A percentile compares a stretch with the other conserved stretches of the same genome.
These are phyloP conservation scores for Australoheros scitulus DNA, from an alignment of 2,113 vertebrate species.

Conservation along the genomic window DNA sequence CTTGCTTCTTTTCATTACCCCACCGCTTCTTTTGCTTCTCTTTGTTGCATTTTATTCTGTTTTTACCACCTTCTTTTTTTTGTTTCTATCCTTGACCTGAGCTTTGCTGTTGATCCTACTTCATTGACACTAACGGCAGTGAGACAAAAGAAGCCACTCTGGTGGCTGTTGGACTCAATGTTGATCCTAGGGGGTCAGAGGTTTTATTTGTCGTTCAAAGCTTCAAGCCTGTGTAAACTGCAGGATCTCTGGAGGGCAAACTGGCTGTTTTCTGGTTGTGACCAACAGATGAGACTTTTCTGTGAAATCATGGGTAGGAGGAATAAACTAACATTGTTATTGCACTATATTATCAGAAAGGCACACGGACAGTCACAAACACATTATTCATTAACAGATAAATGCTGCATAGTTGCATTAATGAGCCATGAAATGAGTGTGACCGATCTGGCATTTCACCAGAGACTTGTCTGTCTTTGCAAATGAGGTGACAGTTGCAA, in stretches of 20 bases:
- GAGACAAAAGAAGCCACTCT: not conserved
- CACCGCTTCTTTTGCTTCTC: not conserved
- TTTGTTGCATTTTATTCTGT: not conserved
- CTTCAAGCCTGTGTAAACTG: slow-evolving; percentile 24
- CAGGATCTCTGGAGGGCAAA: not conserved
- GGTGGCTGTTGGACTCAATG: slow-evolving; percentile 10
- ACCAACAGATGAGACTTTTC: not conserved
- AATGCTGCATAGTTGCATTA: slow-evolving; percentile 57
- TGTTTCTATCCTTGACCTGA: slow-evolving; percentile 3
- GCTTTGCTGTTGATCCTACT: slow-evolving; percentile 8
- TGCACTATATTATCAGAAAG: slow-evolving; percentile 1
- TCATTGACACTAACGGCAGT: not conserved
- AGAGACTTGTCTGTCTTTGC: slow-evolving; percentile 57
- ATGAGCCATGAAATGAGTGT: slow-evolving; percentile 66
- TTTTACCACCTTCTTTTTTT: not conserved
- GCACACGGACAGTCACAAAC: not conserved
- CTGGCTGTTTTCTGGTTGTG: not conserved
- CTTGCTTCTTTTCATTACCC: slow-evolving; percentile 14
- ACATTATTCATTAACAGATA: slow-evolving; percentile 43
- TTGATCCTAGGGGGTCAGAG: slow-evolving; percentile 20
- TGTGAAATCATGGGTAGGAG: not conserved
- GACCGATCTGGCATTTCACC: slow-evolving; percentile 54
- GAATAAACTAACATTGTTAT: slow-evolving; percentile 9
- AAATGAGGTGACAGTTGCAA: slow-evolving; percentile 45
- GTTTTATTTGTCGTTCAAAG: slow-evolving; percentile 43